phyloP scores from a whole-genome alignment of 2,888 invertebrate genomes.

The Eucriotettix oculatus region DNA sequence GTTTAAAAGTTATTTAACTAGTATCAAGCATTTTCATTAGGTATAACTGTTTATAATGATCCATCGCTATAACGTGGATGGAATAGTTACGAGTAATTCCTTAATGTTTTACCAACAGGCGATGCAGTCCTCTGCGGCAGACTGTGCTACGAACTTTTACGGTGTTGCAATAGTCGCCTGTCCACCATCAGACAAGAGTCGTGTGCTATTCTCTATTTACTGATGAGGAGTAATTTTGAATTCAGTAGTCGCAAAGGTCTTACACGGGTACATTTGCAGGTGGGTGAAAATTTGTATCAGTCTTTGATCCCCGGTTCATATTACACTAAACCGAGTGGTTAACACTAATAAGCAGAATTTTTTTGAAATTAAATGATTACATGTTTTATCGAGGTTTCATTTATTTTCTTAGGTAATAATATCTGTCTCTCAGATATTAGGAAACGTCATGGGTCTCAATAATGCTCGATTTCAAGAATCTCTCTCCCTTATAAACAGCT shows the following conservation, averaged over 20 bases:
- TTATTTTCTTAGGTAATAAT: constrained; percentile 59
- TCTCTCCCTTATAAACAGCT: constrained; percentile 79
- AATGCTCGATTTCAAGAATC: constrained; percentile 92
- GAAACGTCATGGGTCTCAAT: constrained; percentile 77
- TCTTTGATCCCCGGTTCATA: too few relatives aligned
- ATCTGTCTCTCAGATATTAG: constrained; percentile 84
- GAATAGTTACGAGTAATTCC: too few relatives aligned
- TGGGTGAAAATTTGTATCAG: constrained; percentile 18
- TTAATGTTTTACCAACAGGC: constrained; percentile 27
- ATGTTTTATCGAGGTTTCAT: not conserved
- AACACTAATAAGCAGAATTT: too few relatives aligned
- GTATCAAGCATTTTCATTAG: too few relatives aligned
- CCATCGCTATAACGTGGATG: too few relatives aligned
- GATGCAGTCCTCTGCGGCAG: constrained; percentile 65
- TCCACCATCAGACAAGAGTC: constrained; percentile 76
- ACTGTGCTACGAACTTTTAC: constrained; percentile 61
- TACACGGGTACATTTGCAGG: constrained; percentile 79
- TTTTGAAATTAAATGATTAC: too few relatives aligned
- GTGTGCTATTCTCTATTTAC: constrained; percentile 74
- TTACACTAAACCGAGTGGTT: too few relatives aligned
- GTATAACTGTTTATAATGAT: too few relatives aligned
- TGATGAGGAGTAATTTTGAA: constrained; percentile 91
- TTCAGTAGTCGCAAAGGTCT: constrained; percentile 67
- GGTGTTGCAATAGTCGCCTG: constrained; percentile 74
- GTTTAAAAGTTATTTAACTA: too few relatives aligned